Base-by-base conservation (phyloP, 1,140 invertebrate genomes). In the Sitobion miscanthi region DNA sequence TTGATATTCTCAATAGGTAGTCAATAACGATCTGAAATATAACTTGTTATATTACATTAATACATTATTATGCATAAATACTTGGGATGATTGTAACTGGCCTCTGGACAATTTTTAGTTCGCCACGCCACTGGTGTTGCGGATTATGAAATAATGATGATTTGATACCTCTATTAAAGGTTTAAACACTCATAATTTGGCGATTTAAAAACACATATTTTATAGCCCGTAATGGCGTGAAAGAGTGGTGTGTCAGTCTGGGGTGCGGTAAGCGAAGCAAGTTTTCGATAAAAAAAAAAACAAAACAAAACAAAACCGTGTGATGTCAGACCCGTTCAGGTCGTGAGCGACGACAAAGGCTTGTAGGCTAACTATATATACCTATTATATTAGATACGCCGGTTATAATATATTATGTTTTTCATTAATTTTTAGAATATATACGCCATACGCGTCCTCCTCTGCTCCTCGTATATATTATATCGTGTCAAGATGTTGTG, bases 401-500 rank as follows among this genome's bases (percentile, higher is more conserved):
- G 30, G 62, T 77, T 77, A 77, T n/a, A 77, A 77, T n/a, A 77
- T 77, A 77, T 77, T 87, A 87, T 25, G 45, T 87, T 47, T 87
- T 87, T 47, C 85, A 38, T 87, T 87, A 47, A n/a, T 87, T 87
- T 87, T 87, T n/a, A 77, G 14, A 77, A 77, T 77, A 77, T 30
- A 77, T 77, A 69, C 23, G 9, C 42, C 3, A 69, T 69, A 69
- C 42, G 11, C 85, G 85, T 87, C 85, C 85, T 77, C 11, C 4
- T 47, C 47, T 45, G n/a, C 85, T 69, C 11, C 30, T 47, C 49
- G 86, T 87, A 87, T 87, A n/a, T 49, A 49, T 25, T 35, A 52
- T 54, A 52, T 47, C 87, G n/a, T 54, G 47, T 47, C 47, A 89
- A 89, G 47, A 89, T 89, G 87, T 88, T 49, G 86, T 87, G 86